These are phyloP conservation scores for Cossypha heuglini DNA, from an alignment of 2,797 vertebrate species.

Conservation along the genomic window DNA sequence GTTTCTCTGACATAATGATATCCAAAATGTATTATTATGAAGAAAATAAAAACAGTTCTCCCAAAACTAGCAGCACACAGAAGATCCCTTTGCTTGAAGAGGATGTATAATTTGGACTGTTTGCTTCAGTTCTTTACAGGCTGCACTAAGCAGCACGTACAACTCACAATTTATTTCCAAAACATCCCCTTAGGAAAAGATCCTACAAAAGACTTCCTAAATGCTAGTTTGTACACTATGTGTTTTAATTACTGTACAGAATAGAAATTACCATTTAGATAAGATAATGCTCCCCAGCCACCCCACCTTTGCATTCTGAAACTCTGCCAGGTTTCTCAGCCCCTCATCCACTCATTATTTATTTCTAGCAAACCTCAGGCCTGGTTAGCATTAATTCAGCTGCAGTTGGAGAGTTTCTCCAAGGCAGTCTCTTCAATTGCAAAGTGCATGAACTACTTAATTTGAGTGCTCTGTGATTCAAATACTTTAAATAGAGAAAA, in stretches of 20 bases:
- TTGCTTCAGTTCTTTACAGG: neutral
- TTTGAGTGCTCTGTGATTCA: slow-evolving; percentile 59
- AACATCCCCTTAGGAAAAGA: slow-evolving; percentile 25
- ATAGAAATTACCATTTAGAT: slow-evolving; percentile 54
- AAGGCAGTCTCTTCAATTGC: slow-evolving; percentile 60
- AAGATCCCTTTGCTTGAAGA: neutral
- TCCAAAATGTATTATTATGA: neutral
- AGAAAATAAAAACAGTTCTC: neutral
- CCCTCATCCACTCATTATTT: neutral
- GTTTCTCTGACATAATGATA: neutral
- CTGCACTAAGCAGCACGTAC: neutral
- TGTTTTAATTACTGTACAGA: slow-evolving; percentile 40
- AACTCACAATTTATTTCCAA: neutral
- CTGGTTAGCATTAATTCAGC: slow-evolving; percentile 2
- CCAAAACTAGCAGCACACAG: neutral
- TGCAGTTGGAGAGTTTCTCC: slow-evolving; percentile 60
- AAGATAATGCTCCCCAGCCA: slow-evolving; percentile 42
- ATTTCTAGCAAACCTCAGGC: neutral
- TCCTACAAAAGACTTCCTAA: slow-evolving; percentile 6
- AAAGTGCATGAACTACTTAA: slow-evolving; percentile 65
- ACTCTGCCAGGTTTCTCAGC: slow-evolving; percentile 4
- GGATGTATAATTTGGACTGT: neutral
- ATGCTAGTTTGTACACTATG: slow-evolving; percentile 9
- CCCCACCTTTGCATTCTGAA: neutral
- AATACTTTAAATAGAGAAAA: slow-evolving; percentile 67